Evolutionary conservation across 2,113 vertebrate species (phyloP).

Genomic region (Tragelaphus scriptus): DNA sequence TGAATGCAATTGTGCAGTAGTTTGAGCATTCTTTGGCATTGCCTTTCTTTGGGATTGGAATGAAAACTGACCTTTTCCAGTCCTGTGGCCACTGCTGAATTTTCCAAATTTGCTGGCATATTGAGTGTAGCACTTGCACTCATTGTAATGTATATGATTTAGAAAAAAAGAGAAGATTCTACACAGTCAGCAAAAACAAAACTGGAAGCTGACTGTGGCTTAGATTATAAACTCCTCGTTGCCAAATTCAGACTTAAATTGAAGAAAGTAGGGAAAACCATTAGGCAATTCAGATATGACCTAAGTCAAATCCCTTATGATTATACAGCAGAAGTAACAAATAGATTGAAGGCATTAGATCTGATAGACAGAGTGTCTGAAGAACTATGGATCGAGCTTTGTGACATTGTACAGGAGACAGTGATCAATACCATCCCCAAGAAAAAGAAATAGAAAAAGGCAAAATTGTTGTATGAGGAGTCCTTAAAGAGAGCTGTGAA

Average conservation of each 20-base stretch:
- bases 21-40: too few relatives aligned
- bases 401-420: not conserved
- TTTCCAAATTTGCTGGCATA: too few relatives aligned
- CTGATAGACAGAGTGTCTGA: not conserved
- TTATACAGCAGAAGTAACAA: not conserved
- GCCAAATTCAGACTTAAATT: not conserved
- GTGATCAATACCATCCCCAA: not conserved
- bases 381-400: not conserved
- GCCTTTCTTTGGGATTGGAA: too few relatives aligned
- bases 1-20: too few relatives aligned
- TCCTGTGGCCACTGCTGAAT: too few relatives aligned
- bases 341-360: not conserved
- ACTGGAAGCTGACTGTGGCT: not conserved
- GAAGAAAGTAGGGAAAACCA: not conserved
- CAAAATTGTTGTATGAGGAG: not conserved
- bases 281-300: not conserved
- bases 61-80: too few relatives aligned
- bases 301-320: not conserved
- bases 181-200: not conserved
- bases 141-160: not conserved
- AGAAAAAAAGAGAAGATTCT: not conserved
- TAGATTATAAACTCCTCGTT: not conserved
- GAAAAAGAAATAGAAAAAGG: not conserved
- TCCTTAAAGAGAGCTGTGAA: not conserved
- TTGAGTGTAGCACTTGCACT: too few relatives aligned